A percentile compares a stretch with the other conserved stretches of the same genome.
Conservation (phyloP, 2,888 invertebrate species). For the Latrodectus hesperus region DNA sequence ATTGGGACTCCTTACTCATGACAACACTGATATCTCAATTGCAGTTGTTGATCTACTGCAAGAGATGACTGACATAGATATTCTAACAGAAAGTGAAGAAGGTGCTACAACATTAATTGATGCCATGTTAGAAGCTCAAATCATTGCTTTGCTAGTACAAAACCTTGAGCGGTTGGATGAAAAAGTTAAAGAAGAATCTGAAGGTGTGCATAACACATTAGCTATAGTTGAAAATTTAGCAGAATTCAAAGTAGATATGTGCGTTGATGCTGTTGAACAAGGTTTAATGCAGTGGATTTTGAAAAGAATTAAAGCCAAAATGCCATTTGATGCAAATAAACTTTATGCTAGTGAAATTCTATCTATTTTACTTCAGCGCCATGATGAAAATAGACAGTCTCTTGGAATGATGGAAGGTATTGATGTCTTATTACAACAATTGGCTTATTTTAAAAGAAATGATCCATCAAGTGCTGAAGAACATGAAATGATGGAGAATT, state of each 20-base stretch:
- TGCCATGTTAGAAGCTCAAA: conserved; percentile 90
- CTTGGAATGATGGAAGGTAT: conserved; percentile 96
- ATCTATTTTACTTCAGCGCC: conserved; percentile 93
- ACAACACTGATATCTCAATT: conserved; percentile 90
- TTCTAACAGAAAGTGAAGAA: conserved; percentile 90
- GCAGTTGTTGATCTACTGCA: conserved; percentile 84
- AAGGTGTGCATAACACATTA: conserved; percentile 95
- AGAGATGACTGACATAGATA: conserved; percentile 97
- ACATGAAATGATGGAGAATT: conserved; percentile 98
- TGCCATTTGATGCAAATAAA: conserved; percentile 95
- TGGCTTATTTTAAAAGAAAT: conserved; percentile 95
- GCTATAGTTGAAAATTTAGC: conserved; percentile 96
- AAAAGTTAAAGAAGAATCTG: conserved; percentile 91
- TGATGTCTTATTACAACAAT: conserved; percentile 94
- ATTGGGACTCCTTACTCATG: conserved; percentile 94
- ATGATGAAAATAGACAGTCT: conserved; percentile 79
- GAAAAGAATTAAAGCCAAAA: conserved; percentile 87
- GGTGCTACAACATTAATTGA: conserved; percentile 91
- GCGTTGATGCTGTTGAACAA: conserved; percentile 89
- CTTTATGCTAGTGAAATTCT: conserved; percentile 96
- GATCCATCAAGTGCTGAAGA: conserved; percentile 94
- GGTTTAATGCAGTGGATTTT: conserved; percentile 94
- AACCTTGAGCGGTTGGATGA: conserved; percentile 96
- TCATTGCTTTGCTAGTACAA: conserved; percentile 91
- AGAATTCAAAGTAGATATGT: conserved; percentile 90